Percentiles rank a stretch among this genome's conserved stretches.
Evolutionary conservation across 2,888 invertebrate genomes (phyloP).

Genomic region (Chrysolina oricalcia): DNA sequence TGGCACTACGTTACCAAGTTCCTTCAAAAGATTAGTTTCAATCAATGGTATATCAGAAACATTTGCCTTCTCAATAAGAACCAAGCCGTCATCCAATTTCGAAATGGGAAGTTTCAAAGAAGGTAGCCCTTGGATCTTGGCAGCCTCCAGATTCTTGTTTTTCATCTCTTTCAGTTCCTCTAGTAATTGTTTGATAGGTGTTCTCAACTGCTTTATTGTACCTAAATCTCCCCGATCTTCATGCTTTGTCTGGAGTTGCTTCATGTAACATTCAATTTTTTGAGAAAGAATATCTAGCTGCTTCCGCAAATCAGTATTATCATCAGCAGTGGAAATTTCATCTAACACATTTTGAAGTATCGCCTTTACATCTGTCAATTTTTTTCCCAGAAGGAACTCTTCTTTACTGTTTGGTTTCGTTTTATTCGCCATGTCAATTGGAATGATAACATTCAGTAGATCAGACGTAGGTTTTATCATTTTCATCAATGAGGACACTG

Average conservation of each 20-base stretch:
- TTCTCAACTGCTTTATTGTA: slow-evolving; percentile 45
- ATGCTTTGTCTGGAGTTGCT: slow-evolving; percentile 23
- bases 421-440: neutral
- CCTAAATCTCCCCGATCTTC: slow-evolving; percentile 38
- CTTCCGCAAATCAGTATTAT: slow-evolving; percentile 18
- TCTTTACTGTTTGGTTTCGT: neutral
- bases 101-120: slow-evolving; percentile 68
- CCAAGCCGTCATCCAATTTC: slow-evolving; percentile 66
- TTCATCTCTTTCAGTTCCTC: slow-evolving; percentile 55
- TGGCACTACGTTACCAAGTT: slow-evolving; percentile 50
- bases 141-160: slow-evolving; percentile 37
- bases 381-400: slow-evolving; percentile 26
- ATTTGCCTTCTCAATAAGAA: slow-evolving; percentile 63
- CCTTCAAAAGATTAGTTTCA: neutral
- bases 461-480: slow-evolving; percentile 44
- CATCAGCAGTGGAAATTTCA: neutral
- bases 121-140: slow-evolving; percentile 61
- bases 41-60: slow-evolving; percentile 36
- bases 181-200: slow-evolving; percentile 53
- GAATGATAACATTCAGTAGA: slow-evolving; percentile 23
- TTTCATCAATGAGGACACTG: slow-evolving; percentile 35
- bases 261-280: slow-evolving; percentile 13
- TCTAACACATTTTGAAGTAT: neutral
- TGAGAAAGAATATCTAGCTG: slow-evolving; percentile 1
- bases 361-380: slow-evolving; percentile 4